phyloP scores from a whole-genome alignment of 2,113 vertebrate species.

The Mystacornis crossleyi region DNA sequence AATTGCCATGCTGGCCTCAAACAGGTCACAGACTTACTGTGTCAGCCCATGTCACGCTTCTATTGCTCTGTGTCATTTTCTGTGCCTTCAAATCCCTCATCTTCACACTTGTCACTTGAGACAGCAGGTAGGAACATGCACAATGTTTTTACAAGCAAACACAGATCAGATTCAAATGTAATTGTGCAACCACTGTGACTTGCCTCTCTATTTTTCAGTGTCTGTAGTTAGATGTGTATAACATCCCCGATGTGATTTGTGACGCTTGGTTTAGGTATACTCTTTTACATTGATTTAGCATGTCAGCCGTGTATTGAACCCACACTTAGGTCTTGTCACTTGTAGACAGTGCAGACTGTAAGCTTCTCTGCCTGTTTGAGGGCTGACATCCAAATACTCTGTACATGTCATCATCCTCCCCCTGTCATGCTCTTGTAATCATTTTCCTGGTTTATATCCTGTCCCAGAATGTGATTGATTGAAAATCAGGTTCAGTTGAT shows the following conservation, averaged over 20 bases:
- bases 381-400: not conserved
- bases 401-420: accelerated
- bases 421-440: not conserved
- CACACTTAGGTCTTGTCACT: not conserved
- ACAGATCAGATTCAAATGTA: not conserved
- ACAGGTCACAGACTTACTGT: not conserved
- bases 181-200: not conserved
- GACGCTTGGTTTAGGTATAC: not conserved
- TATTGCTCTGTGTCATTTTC: not conserved
- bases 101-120: not conserved
- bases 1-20: not conserved
- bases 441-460: not conserved
- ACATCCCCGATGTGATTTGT: too few species aligned
- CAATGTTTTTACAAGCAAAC: not conserved
- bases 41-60: accelerated
- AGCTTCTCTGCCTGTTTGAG: not conserved
- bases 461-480: not conserved
- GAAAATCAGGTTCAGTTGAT: not conserved
- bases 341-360: not conserved
- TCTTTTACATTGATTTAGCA: conserved; percentile 7
- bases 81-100: not conserved
- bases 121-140: not conserved
- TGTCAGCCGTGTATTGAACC: not conserved
- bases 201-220: not conserved
- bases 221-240: not conserved